These are phyloP conservation scores for Ophion ventricosus DNA, from an alignment of 2,888 invertebrate genomes.

Conservation along the genomic window DNA sequence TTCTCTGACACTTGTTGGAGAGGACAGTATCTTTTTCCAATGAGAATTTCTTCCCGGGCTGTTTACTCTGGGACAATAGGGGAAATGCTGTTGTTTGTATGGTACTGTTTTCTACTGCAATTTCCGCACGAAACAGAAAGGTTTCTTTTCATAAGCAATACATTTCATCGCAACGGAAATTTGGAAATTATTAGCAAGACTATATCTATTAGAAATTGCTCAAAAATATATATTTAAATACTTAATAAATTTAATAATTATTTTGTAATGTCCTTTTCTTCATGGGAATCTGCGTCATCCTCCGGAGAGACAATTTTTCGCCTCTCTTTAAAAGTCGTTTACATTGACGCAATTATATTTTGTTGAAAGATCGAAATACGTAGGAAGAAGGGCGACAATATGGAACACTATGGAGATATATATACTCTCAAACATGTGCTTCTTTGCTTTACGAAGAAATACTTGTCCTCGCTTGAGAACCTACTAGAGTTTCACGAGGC, in stretches of 20 bases:
- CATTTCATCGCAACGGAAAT: too few relatives aligned
- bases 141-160: too few relatives aligned
- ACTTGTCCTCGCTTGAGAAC: constrained; percentile 42
- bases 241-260: background rate
- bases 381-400: background rate
- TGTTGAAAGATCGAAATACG: background rate
- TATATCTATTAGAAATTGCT: background rate
- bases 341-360: background rate
- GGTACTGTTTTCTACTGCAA: too few relatives aligned
- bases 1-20: too few relatives aligned
- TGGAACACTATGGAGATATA: too few relatives aligned
- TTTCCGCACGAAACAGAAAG: too few relatives aligned
- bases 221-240: background rate
- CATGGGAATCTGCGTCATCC: background rate
- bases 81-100: too few relatives aligned
- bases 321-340: background rate
- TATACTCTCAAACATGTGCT: constrained; percentile 1
- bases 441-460: constrained; percentile 26
- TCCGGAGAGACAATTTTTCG: background rate
- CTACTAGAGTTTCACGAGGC: constrained; percentile 56
- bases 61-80: too few relatives aligned
- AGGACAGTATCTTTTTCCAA: too few relatives aligned
- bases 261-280: background rate
- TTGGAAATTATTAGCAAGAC: background rate
- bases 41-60: too few relatives aligned